Percentiles rank a stretch among this genome's conserved stretches.
These are phyloP conservation scores for Pseudotriccus pelzelni DNA, from an alignment of 2,797 vertebrate species.

Conservation along the genomic window DNA sequence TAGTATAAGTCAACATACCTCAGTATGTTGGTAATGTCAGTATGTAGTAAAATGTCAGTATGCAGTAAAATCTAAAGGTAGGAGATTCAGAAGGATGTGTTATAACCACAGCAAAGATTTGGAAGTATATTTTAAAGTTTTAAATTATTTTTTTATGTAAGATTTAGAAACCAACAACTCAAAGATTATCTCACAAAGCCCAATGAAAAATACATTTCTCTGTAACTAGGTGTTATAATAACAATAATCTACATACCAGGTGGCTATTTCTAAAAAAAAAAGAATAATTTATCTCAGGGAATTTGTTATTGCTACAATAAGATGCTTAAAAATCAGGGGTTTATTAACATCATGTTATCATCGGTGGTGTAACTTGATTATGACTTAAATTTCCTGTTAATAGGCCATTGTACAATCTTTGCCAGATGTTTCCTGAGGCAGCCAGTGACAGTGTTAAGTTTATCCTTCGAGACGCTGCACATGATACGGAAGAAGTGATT, in stretches of 20 bases:
- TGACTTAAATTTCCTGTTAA: conserved; percentile 40
- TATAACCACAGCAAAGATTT: background rate
- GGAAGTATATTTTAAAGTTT: background rate
- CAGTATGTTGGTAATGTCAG: too few relatives aligned
- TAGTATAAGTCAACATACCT: background rate
- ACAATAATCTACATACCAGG: background rate
- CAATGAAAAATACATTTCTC: background rate
- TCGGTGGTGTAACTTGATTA: background rate
- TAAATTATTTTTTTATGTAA: background rate
- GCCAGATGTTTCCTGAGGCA: conserved; percentile 89
- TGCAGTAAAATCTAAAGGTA: background rate
- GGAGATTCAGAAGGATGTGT: background rate
- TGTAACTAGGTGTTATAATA: background rate
- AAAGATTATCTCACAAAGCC: background rate
- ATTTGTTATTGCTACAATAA: background rate
- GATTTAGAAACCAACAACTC: background rate
- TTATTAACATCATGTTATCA: background rate
- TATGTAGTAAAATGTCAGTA: too few relatives aligned
- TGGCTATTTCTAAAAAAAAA: background rate
- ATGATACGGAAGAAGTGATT: conserved; percentile 82
- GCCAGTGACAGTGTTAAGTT: conserved; percentile 80
- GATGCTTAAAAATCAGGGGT: background rate
- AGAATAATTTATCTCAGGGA: background rate
- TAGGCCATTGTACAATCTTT: conserved; percentile 87
- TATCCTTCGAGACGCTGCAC: conserved; percentile 82